Conservation (phyloP, 2,888 invertebrate genomes). For the Andrena trimmerana region DNA sequence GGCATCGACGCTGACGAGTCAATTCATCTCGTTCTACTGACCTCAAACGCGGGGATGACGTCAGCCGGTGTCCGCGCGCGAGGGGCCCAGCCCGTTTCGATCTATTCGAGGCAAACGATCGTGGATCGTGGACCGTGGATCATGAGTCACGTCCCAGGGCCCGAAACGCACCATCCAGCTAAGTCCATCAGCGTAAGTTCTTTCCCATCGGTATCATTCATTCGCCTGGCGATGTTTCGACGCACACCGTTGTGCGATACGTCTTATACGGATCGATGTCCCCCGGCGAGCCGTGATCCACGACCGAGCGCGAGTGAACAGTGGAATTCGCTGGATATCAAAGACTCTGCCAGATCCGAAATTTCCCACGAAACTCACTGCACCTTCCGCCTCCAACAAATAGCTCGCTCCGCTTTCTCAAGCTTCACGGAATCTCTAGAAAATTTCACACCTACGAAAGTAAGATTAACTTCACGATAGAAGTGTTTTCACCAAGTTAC, state of each 20-base stretch:
- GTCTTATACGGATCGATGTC: slow-evolving; percentile 19
- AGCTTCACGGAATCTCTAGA: background rate
- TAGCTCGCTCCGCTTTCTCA: slow-evolving; percentile 7
- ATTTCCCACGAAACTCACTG: slow-evolving; percentile 25
- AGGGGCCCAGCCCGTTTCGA: slow-evolving; percentile 44
- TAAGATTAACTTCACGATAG: background rate
- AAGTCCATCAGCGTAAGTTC: slow-evolving; percentile 20
- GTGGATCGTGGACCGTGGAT: slow-evolving; percentile 47
- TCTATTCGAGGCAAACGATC: slow-evolving; percentile 58
- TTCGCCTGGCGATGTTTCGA: slow-evolving; percentile 24
- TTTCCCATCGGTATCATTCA: slow-evolving; percentile 24
- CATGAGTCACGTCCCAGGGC: slow-evolving; percentile 60
- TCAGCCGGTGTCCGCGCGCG: slow-evolving; percentile 65
- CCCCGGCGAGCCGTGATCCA: slow-evolving; percentile 11
- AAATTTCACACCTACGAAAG: background rate
- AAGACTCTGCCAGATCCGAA: background rate
- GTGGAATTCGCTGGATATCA: background rate
- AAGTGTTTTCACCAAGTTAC: background rate
- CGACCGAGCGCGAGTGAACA: slow-evolving; percentile 16
- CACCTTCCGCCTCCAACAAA: background rate
- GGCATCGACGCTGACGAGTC: slow-evolving; percentile 77
- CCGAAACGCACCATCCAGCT: slow-evolving; percentile 15
- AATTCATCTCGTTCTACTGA: slow-evolving; percentile 80
- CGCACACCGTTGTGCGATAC: slow-evolving; percentile 10
- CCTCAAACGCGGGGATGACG: slow-evolving; percentile 76